Evolutionary conservation across 2,888 invertebrate species (phyloP).

Genomic region (Ophonus ardosiacus): DNA sequence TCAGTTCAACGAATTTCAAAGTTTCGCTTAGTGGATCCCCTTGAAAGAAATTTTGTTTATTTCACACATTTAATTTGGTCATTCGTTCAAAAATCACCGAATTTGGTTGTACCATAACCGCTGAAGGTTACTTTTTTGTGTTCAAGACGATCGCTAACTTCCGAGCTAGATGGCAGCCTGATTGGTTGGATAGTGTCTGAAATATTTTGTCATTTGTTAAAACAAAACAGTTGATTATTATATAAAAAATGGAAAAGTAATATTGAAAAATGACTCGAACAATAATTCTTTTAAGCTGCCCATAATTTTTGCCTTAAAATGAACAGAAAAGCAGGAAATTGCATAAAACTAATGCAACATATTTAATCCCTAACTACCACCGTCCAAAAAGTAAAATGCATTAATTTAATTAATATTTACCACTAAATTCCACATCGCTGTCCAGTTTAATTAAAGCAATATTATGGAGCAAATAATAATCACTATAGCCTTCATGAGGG

Average conservation of each 20-base stretch:
- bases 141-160: constrained; percentile 57
- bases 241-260: too few relatives aligned
- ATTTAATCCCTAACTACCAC: too few relatives aligned
- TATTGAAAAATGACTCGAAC: too few relatives aligned
- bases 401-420: constrained; percentile 32
- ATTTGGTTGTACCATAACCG: constrained; percentile 68
- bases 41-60: background rate
- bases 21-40: background rate
- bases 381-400: too few relatives aligned
- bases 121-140: constrained; percentile 65
- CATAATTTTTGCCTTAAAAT: too few relatives aligned
- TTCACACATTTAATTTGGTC: background rate
- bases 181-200: constrained; percentile 61
- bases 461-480: constrained; percentile 63
- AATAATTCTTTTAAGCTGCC: too few relatives aligned
- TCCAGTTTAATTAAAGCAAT: constrained; percentile 64
- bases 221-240: too few relatives aligned
- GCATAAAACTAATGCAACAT: too few relatives aligned
- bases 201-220: background rate
- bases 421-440: constrained; percentile 27
- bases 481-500: constrained; percentile 53
- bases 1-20: constrained; percentile 68
- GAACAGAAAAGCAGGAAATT: too few relatives aligned
- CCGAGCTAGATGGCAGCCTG: constrained; percentile 65
- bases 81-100: constrained; percentile 63